Percentiles rank a stretch among this genome's conserved stretches.
Evolutionary conservation across 2,797 vertebrate species (phyloP).

Genomic region (Crax fasciolata): DNA sequence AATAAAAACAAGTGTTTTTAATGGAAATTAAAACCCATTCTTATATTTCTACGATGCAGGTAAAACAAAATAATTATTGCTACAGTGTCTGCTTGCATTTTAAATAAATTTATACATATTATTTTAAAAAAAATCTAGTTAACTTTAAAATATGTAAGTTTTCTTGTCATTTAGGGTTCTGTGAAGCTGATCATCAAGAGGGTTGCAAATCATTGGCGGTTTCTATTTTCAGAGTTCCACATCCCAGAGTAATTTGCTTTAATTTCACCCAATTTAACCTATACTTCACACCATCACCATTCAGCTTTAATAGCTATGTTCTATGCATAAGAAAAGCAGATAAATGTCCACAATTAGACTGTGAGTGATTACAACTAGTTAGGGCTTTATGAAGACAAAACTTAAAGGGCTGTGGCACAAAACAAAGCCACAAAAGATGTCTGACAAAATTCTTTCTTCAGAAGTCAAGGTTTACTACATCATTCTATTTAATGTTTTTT

Average conservation of each 20-base stretch:
- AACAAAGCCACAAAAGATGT: conserved; percentile 89
- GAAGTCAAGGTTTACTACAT: conserved; percentile 87
- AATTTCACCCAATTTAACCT: conserved; percentile 99
- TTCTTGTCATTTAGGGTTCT: conserved; percentile 87
- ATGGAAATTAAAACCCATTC: conserved; percentile 74
- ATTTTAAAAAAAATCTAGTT: conserved; percentile 83
- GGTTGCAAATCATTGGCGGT: conserved; percentile 91
- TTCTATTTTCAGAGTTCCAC: conserved; percentile 91
- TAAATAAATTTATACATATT: conserved; percentile 85
- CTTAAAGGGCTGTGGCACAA: conserved; percentile 88
- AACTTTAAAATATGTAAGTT: conserved; percentile 89
- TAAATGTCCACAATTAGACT: conserved; percentile 98
- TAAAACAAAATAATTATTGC: conserved; percentile 83
- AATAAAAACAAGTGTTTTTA: conserved; percentile 73
- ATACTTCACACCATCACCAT: conserved; percentile 94
- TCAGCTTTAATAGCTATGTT: conserved; percentile 92
- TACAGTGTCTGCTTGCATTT: conserved; percentile 79
- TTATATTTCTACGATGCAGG: conserved; percentile 61
- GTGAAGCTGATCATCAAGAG: conserved; percentile 93
- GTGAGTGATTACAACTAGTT: conserved; percentile 92
- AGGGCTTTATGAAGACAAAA: conserved; percentile 90
- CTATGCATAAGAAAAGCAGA: conserved; percentile 92
- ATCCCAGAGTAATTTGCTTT: conserved; percentile 97
- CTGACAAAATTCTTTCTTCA: conserved; percentile 86
- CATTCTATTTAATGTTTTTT: conserved; percentile 86